A percentile compares a stretch with the other conserved stretches of the same genome.
Conservation (phyloP, 64 coral and sea anemone species). For the Montipora sp. region DNA sequence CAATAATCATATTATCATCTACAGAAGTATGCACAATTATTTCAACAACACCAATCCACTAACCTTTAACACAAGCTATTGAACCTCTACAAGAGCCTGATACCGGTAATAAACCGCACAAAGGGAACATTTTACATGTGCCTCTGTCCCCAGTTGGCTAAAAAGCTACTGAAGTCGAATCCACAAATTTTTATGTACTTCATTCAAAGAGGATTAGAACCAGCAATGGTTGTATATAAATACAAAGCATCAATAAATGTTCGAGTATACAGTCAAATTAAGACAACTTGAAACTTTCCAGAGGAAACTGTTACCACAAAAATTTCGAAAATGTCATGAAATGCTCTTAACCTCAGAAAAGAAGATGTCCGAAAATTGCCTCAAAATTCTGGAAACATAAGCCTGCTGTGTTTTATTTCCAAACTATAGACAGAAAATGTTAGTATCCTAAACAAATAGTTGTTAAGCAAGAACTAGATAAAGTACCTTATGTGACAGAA, state of each 20-base stretch:
- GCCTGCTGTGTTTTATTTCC: neutral
- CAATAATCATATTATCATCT: neutral
- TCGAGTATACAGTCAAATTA: neutral
- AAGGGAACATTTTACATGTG: neutral
- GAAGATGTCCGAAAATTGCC: neutral
- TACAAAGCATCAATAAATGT: neutral
- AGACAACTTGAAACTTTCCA: conserved; percentile 54
- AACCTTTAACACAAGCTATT: conserved; percentile 1
- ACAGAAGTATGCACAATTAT: neutral
- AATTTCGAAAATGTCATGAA: conserved; percentile 82
- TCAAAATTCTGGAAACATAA: neutral
- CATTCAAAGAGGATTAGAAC: conserved; percentile 1
- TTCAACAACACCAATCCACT: neutral
- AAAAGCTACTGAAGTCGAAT: too few relatives aligned
- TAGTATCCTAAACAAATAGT: neutral
- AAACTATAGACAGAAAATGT: neutral
- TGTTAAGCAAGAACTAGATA: neutral
- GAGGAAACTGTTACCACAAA: conserved; percentile 42
- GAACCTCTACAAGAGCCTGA: neutral
- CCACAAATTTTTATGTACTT: conserved; percentile 15
- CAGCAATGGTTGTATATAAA: neutral
- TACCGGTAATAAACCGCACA: neutral
- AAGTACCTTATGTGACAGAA: conserved; percentile 29
- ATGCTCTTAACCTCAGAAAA: conserved; percentile 1
- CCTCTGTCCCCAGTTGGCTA: neutral